Base-by-base conservation (phyloP, 1,140 invertebrate species). In the Oryctes rhinoceros region DNA sequence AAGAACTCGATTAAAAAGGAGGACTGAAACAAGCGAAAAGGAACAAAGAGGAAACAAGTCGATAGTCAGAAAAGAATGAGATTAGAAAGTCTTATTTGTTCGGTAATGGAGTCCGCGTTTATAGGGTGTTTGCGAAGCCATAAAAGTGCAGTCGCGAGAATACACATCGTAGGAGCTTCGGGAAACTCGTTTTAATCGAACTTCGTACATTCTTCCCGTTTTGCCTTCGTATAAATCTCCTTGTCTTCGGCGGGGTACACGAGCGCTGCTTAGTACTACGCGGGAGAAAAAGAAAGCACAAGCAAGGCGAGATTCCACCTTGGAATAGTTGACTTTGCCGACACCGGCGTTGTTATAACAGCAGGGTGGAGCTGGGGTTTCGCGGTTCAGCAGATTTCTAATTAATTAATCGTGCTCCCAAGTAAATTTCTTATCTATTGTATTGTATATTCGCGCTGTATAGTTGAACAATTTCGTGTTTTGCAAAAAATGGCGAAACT, bases 1-100 rank as follows among this genome's bases (percentile, higher is more conserved):
- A 44, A 44, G 39, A 44, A 44, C 39, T 44, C 39, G 39, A 62
- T 10, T 62, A 62, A 62, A 62, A 62, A 20, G 15, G 15, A 62
- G 13, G 0, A 62, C 7, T 15, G 20, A 11, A 62, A 62, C 5
- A 62, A 62, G 39, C 7, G 13, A 62, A 13, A 62, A 15, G 5
- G 5, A 62, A 15, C 7, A 62, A 62, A 62, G 53, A 62, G 20
- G 5, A 7, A 62, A 15, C 7, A 62, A 62, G 5, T n/a, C 39
- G 20, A 62, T 62, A 62, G 53, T 10, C 15, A 62, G 53, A 62
- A 62, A 15, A 62, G 53, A 62, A 20, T 62, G 53, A 62, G 53
- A 62, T 62, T 62, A 62, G 53, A 62, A 62, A 62, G 53, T 62
- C 53, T 62, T 62, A 62, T 62, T 62, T 62, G 53, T 20, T 62